Conservation (phyloP, 2,113 vertebrate genomes). For the Rallus limicola region DNA sequence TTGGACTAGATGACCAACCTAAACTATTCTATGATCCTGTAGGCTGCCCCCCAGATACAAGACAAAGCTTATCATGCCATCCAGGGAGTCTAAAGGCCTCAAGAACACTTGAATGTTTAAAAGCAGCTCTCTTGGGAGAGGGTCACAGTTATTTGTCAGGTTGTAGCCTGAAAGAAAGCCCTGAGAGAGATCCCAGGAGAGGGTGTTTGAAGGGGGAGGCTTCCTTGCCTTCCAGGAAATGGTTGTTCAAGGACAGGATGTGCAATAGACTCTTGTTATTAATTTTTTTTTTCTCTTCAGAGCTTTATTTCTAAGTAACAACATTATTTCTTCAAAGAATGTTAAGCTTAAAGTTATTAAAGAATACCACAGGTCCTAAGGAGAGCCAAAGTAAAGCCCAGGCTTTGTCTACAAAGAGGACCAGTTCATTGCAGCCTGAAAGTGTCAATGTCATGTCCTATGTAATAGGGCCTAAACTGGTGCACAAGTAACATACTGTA, state of each 20-base stretch:
- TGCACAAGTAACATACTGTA: rapidly evolving
- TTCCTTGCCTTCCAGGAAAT: neutral
- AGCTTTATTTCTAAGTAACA: neutral
- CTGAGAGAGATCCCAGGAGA: rapidly evolving
- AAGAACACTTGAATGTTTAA: neutral
- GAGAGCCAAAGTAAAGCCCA: neutral
- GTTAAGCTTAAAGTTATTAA: neutral
- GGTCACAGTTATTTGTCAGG: neutral
- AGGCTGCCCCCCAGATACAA: neutral
- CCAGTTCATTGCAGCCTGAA: neutral
- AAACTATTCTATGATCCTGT: neutral
- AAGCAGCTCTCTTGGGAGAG: neutral
- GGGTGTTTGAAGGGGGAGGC: neutral
- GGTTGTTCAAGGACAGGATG: neutral
- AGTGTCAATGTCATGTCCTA: neutral
- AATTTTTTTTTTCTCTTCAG: neutral
- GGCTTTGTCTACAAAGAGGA: neutral
- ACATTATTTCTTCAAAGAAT: neutral
- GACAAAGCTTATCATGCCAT: neutral
- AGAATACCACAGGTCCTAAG: neutral
- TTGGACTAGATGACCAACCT: neutral
- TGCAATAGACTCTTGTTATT: neutral
- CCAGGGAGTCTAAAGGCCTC: neutral
- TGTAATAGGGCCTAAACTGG: neutral
- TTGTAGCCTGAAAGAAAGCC: neutral